Evolutionary conservation across 2,113 vertebrate genomes (phyloP).

Genomic region (Chionis minor): DNA sequence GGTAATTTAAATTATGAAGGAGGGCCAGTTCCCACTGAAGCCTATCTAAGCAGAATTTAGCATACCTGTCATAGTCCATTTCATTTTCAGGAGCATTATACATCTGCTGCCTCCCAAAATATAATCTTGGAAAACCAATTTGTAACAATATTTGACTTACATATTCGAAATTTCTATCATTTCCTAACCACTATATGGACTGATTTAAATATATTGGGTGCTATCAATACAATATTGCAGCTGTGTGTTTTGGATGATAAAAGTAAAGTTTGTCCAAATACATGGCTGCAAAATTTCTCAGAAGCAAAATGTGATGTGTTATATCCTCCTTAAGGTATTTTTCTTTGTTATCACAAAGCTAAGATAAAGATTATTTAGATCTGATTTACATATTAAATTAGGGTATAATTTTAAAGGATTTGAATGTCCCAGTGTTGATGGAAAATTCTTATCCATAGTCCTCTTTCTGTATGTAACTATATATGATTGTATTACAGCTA

Average conservation of each 20-base stretch:
- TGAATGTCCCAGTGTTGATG: background rate
- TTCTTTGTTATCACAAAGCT: background rate
- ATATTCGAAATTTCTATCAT: background rate
- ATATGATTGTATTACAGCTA: background rate
- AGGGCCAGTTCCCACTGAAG: slow-evolving; percentile 19
- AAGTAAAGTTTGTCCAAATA: background rate
- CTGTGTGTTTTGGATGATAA: background rate
- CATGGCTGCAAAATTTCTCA: background rate
- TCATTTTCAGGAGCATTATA: background rate
- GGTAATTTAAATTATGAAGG: slow-evolving; percentile 34
- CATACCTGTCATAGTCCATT: slow-evolving; percentile 53
- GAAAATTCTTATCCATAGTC: background rate
- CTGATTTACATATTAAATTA: background rate
- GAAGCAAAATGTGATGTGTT: background rate
- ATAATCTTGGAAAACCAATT: background rate
- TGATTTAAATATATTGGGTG: background rate
- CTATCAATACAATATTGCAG: background rate
- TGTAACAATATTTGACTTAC: background rate
- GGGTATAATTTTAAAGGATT: background rate
- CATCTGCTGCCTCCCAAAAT: slow-evolving; percentile 17
- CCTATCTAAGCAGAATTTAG: slow-evolving; percentile 37
- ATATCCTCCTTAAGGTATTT: background rate
- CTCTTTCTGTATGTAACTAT: background rate
- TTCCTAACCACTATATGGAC: background rate
- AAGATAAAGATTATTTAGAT: background rate